Evolutionary conservation across 2,888 invertebrate species (phyloP), one percentile per base, ranked within the genome.

Genomic region (Diloba caeruleocephala): DNA sequence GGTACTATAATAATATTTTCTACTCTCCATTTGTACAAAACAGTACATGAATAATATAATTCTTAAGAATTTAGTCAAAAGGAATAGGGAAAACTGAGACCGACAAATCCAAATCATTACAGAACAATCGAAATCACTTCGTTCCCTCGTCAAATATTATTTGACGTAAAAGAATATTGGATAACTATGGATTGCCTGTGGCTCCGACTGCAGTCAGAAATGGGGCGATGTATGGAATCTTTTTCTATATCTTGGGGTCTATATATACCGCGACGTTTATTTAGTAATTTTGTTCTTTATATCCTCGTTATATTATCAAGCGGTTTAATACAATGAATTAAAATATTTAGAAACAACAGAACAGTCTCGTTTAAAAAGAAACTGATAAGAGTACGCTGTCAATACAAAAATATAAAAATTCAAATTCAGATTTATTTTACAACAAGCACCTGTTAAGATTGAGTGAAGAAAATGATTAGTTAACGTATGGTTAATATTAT

Each of bases 81-180:
- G 32, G 3, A 29, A 48, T 23, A 5, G 12, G 1, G 32, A 15
- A 25, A 55, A 39, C 43, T 54, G 31, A 1, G 23, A 32, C 33
- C 19, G 43, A 34, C 46, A 63, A 53, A 59, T 56, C 32, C 19
- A 6, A 55, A 53, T 56, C 41, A 25, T 31, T 31, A 31, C 31
- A 50, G 44, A 48, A 53, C 52, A 67, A 67, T 63, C 31, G 34
- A 56, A 26, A 46, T 34, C 48, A 49, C 53, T 46, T 49, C 60
- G 56, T 68, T 68, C 64, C 49, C 64, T 49, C 39, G 28, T 49
- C 53, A 68, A 68, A 68, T 59, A 64, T 57, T 51, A 68, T 68
- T 60, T 54, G 38, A 52, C 31, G 43, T 52, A 52, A 64, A 68
- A 57, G 54, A 57, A 55, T 57, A 60, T 50, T 31, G 38, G 51